Conservation (phyloP, 2,797 vertebrate genomes). For the Gallinago nigripennis region DNA sequence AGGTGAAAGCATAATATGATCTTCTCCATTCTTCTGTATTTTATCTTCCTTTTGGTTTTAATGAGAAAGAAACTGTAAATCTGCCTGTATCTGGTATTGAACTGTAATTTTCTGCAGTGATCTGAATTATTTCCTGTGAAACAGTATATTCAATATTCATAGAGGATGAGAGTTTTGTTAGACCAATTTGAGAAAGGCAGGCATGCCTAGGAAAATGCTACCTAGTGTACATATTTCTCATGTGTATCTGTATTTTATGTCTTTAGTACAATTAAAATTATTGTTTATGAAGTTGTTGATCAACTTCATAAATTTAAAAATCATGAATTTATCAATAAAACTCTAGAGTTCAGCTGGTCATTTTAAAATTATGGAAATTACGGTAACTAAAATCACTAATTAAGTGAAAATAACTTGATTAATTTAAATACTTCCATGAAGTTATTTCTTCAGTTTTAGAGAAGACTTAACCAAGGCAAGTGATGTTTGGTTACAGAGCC, state of each 20-base stretch:
- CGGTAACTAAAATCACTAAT: neutral
- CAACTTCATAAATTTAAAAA: neutral
- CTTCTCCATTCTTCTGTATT: neutral
- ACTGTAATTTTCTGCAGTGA: neutral
- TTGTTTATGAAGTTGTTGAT: neutral
- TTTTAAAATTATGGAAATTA: slow-evolving; percentile 1
- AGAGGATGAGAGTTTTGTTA: neutral
- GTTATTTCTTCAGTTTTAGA: slow-evolving; percentile 12
- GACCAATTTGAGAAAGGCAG: neutral
- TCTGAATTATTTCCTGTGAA: neutral
- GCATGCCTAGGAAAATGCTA: neutral
- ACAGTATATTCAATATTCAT: neutral
- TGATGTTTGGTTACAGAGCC: neutral
- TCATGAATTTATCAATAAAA: neutral
- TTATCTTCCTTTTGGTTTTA: neutral
- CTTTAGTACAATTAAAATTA: neutral
- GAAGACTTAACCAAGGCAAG: slow-evolving; percentile 4
- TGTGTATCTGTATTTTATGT: neutral
- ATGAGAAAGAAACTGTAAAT: neutral
- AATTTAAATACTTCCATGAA: neutral
- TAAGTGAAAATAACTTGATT: neutral
- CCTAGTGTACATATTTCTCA: neutral
- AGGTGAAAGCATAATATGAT: neutral
- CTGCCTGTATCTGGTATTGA: neutral
- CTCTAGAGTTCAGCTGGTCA: neutral